Conservation (phyloP, 1,140 invertebrate species). For the Brachionus asplanchnoidis region DNA sequence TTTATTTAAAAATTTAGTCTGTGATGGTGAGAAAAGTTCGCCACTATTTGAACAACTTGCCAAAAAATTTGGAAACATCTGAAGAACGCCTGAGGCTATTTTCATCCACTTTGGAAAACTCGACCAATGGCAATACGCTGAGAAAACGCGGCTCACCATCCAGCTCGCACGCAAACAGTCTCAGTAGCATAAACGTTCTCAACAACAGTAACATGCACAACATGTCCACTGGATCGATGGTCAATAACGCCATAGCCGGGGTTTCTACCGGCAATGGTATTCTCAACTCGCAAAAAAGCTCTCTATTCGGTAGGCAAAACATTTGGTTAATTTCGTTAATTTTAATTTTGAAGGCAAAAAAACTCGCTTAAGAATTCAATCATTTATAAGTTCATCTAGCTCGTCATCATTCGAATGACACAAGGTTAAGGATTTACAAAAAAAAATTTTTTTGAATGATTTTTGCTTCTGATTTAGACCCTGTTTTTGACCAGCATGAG, state of each 20-base stretch:
- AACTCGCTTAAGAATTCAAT: constrained; percentile 3
- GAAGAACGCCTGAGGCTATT: constrained; percentile 2
- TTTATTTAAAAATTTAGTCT: neutral
- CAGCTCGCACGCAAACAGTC: neutral
- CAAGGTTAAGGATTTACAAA: neutral
- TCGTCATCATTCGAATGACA: neutral
- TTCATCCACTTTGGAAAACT: constrained; percentile 32
- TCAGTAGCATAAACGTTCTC: constrained; percentile 12
- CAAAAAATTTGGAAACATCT: constrained; percentile 1
- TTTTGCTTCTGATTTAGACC: neutral
- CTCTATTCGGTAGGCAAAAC: neutral
- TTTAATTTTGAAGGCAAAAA: neutral
- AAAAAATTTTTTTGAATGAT: neutral
- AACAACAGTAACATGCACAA: constrained; percentile 37
- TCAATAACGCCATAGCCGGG: neutral
- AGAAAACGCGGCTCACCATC: neutral
- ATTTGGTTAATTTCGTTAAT: neutral
- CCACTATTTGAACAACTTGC: constrained; percentile 29
- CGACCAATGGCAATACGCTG: neutral
- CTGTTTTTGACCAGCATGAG: neutral
- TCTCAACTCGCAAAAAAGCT: neutral
- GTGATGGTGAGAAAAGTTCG: constrained; percentile 41
- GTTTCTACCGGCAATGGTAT: neutral
- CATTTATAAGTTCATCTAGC: constrained; percentile 16
- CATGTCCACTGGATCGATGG: constrained; percentile 2